Evolutionary conservation across 2,113 vertebrate genomes (phyloP), one percentile per base, ranked within the genome.

Genomic region (Leptosomus discolor): DNA sequence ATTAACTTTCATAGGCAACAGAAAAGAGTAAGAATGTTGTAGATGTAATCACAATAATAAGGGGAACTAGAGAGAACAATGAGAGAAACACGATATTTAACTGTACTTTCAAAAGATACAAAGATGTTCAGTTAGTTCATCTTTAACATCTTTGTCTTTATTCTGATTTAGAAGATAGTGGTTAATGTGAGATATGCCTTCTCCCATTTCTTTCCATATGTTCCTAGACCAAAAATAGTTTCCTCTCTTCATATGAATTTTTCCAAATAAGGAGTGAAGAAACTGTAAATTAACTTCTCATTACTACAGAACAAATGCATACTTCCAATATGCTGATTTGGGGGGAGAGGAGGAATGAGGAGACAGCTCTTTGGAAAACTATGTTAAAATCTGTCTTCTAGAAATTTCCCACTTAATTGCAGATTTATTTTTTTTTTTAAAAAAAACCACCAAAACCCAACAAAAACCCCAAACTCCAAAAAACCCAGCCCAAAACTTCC

Each of bases 231-330:
- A 94, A 95, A 96, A 96, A 97, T 97, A 97, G 93, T 96, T 92
- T 88, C 67, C 70, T 88, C 57, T 94, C 75, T 96, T 96, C 97
- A 63, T 90, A 95, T 85, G 90, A 75, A 92, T 97, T 95, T 93
- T 45, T 94, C 88, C 97, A 96, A 90, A 93, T 92, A 94, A 92
- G 95, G 95, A 95, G 26, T 79, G 78, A 93, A 95, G 74, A 88
- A 96, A 80, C 85, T 93, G 94, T 94, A 97, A 97, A 97, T 97
- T 97, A 93, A 92, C 87, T 96, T 90, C 94, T 97, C 94, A 96
- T 97, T 97, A 96, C 94, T 96, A 94, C 61, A 92, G 81, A 94
- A 95, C 78, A 96, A 95, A 90, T 95, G 92, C 37, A 77, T 80
- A 82, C 37, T 90, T 93, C 74, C 94, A 96, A 73, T 96, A 97